A percentile compares a stretch with the other conserved stretches of the same genome.
phyloP scores from a whole-genome alignment of 1,140 invertebrate genomes.

The Drosophila novamexicana region DNA sequence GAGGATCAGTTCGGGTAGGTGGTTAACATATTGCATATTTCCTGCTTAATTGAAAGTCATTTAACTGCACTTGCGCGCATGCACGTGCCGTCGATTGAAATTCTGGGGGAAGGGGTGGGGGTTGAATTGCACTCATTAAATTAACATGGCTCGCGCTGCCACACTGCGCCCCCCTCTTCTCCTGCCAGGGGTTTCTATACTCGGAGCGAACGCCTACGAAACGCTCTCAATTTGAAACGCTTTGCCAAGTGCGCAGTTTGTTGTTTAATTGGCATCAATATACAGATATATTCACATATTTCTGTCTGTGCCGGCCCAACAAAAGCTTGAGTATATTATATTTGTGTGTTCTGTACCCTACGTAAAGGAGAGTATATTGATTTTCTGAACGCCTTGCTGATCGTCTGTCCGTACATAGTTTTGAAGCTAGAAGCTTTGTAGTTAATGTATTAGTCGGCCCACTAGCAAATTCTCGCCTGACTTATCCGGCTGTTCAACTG shows the following conservation, averaged over 20 bases:
- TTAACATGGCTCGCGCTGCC: background rate
- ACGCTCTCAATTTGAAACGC: slow-evolving; percentile 56
- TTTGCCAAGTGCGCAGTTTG: slow-evolving; percentile 81
- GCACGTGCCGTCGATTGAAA: slow-evolving; percentile 47
- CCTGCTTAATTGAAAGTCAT: slow-evolving; percentile 17
- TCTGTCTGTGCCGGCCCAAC: slow-evolving; percentile 38
- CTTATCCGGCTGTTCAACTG: no score
- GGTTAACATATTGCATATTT: slow-evolving; percentile 9
- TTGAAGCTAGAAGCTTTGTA: no score
- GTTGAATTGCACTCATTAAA: slow-evolving; percentile 43
- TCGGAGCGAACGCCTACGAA: background rate
- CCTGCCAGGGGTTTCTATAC: background rate
- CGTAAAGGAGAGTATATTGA: background rate
- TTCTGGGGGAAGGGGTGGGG: background rate
- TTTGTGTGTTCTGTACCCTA: background rate
- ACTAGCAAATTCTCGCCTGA: no score
- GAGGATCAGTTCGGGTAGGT: slow-evolving; percentile 45
- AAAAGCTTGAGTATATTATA: slow-evolving; percentile 17
- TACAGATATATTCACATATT: slow-evolving; percentile 34
- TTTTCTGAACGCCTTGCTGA: background rate
- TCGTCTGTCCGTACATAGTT: no score
- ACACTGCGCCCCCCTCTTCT: background rate
- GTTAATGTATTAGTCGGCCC: no score
- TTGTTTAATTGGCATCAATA: slow-evolving; percentile 55
- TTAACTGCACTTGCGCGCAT: slow-evolving; percentile 21